Conservation (phyloP, 2,797 vertebrate genomes). For the Danio jaintianensis region DNA sequence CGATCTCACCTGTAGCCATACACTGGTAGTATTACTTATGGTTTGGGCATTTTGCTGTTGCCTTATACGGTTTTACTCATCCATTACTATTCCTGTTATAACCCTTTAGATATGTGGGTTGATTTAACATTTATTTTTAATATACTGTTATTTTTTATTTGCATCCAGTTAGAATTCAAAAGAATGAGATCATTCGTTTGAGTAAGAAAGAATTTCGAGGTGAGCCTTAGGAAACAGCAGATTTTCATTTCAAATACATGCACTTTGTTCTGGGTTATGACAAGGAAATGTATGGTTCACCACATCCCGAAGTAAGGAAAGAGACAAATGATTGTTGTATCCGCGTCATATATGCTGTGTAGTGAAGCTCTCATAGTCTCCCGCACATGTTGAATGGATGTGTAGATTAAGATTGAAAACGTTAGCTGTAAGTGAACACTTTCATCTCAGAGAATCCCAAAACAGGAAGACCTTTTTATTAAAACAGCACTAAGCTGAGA, state of each 20-base stretch:
- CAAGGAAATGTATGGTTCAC: constrained; percentile 33
- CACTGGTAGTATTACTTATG: constrained; percentile 44
- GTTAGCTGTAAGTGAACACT: constrained; percentile 11
- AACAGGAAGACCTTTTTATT: constrained; percentile 7
- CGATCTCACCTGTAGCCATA: constrained; percentile 41
- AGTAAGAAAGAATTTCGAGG: constrained; percentile 4
- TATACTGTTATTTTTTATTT: constrained; percentile 4
- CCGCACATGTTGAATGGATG: constrained; percentile 24
- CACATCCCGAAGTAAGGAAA: constrained; percentile 23
- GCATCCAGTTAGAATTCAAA: constrained; percentile 5
- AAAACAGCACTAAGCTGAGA: constrained; percentile 25
- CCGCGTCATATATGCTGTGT: background rate
- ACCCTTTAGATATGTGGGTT: background rate
- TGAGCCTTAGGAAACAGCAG: constrained; percentile 35
- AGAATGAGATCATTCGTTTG: background rate
- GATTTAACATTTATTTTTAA: background rate
- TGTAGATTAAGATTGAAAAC: constrained; percentile 13
- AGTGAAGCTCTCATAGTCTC: constrained; percentile 29
- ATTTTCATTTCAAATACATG: constrained; percentile 28
- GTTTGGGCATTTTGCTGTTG: constrained; percentile 32
- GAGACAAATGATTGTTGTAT: constrained; percentile 26
- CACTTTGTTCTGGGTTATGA: constrained; percentile 43
- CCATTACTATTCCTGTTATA: constrained; percentile 1
- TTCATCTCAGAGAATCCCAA: constrained; percentile 10
- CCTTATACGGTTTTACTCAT: constrained; percentile 21